Conservation (phyloP, 2,888 invertebrate genomes). For the Agriopis marginaria region DNA sequence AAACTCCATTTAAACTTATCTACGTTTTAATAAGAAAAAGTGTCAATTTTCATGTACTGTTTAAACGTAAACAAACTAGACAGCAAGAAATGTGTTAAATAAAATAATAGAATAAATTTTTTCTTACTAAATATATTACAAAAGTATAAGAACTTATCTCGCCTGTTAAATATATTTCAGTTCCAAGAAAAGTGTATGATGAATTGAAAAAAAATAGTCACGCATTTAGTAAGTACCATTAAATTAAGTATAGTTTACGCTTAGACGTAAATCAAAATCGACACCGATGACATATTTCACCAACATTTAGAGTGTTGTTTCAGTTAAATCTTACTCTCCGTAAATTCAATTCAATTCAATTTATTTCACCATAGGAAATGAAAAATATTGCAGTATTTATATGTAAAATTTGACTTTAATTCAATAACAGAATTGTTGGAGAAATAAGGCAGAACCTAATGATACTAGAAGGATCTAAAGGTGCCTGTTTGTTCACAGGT, state of each 20-base stretch:
- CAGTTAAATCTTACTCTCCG: background rate
- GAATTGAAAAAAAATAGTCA: too few species aligned
- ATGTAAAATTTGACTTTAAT: background rate
- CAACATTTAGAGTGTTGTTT: background rate
- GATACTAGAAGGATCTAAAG: slow-evolving; percentile 7
- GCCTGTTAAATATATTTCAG: too few species aligned
- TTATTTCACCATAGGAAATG: too few species aligned
- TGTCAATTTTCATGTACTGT: background rate
- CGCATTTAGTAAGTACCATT: background rate
- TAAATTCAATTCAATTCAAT: too few species aligned
- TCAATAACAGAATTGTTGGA: background rate
- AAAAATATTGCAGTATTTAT: background rate
- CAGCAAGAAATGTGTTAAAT: too few species aligned
- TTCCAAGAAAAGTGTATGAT: too few species aligned
- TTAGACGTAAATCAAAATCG: background rate
- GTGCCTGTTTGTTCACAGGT: slow-evolving; percentile 45
- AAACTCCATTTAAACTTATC: background rate
- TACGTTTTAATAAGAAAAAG: background rate
- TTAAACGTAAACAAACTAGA: background rate
- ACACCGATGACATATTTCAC: slow-evolving; percentile 15
- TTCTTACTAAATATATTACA: too few species aligned
- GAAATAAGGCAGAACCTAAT: slow-evolving; percentile 1
- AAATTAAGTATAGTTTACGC: background rate
- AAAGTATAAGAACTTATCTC: too few species aligned
- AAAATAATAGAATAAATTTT: too few species aligned